Conservation (phyloP, 1,140 invertebrate genomes). For the Aphidius ervi region DNA sequence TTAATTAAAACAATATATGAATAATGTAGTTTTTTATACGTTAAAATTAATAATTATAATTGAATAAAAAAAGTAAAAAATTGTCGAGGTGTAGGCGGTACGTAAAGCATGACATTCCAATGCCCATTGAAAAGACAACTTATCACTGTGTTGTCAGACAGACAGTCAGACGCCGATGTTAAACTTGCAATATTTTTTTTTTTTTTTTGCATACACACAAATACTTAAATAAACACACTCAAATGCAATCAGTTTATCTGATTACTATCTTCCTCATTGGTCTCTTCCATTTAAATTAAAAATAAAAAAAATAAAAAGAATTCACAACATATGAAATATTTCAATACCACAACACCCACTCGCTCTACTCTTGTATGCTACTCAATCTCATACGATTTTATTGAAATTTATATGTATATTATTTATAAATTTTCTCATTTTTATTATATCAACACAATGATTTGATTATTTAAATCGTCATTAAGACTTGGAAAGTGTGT, state of each 20-base stretch:
- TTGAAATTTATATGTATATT: no score
- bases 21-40: neutral
- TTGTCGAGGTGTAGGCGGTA: constrained; percentile 21
- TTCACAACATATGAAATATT: no score
- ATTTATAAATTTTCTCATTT: neutral
- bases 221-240: no score
- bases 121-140: constrained; percentile 42
- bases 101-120: constrained; percentile 41
- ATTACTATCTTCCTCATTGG: neutral
- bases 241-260: constrained; percentile 6
- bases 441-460: neutral
- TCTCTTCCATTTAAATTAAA: constrained; percentile 26
- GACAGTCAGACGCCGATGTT: constrained; percentile 35
- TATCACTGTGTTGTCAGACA: constrained; percentile 46
- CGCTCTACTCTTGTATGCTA: no score
- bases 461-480: no score
- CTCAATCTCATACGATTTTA: no score
- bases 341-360: no score
- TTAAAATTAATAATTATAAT: constrained; percentile 22
- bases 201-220: no score
- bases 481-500: no score
- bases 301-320: no score
- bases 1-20: no score
- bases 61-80: constrained; percentile 36
- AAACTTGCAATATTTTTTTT: no score